Percentiles rank a stretch among this genome's conserved stretches.
Evolutionary conservation across 2,888 invertebrate species (phyloP).

Genomic region (Dascillus cervinus): DNA sequence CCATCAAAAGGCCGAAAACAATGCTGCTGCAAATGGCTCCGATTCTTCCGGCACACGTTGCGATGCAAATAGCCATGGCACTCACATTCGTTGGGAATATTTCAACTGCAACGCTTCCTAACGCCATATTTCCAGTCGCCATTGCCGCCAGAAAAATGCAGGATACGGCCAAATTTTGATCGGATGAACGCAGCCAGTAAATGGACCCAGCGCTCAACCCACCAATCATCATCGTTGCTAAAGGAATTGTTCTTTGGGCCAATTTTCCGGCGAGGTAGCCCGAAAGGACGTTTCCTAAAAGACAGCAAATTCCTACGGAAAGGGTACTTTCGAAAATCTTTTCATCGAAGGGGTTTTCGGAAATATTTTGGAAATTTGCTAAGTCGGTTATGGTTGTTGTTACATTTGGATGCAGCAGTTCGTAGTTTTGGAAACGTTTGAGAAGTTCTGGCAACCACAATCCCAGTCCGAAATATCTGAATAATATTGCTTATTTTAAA

Average conservation of each 20-base stretch:
- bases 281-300: slow-evolving; percentile 56
- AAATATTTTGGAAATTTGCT: slow-evolving; percentile 20
- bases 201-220: slow-evolving; percentile 52
- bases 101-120: slow-evolving; percentile 36
- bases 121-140: slow-evolving; percentile 43
- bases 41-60: slow-evolving; percentile 56
- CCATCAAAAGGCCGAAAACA: slow-evolving; percentile 55
- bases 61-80: slow-evolving; percentile 57
- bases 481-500: no score
- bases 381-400: slow-evolving; percentile 45
- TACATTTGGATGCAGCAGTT: slow-evolving; percentile 42
- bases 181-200: slow-evolving; percentile 48
- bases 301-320: slow-evolving; percentile 57
- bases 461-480: slow-evolving; percentile 59
- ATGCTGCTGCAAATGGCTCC: slow-evolving; percentile 60
- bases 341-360: slow-evolving; percentile 44
- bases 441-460: slow-evolving; percentile 74
- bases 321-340: slow-evolving; percentile 59
- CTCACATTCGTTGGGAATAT: slow-evolving; percentile 42
- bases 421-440: slow-evolving; percentile 46
- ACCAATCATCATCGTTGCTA: slow-evolving; percentile 20
- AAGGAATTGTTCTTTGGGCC: slow-evolving; percentile 26
- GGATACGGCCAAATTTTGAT: slow-evolving; percentile 51
- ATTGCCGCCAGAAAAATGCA: slow-evolving; percentile 46
- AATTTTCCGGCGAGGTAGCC: slow-evolving; percentile 48